phyloP scores from a whole-genome alignment of 2,797 vertebrate genomes.

The Rhabdophis nuchalis region DNA sequence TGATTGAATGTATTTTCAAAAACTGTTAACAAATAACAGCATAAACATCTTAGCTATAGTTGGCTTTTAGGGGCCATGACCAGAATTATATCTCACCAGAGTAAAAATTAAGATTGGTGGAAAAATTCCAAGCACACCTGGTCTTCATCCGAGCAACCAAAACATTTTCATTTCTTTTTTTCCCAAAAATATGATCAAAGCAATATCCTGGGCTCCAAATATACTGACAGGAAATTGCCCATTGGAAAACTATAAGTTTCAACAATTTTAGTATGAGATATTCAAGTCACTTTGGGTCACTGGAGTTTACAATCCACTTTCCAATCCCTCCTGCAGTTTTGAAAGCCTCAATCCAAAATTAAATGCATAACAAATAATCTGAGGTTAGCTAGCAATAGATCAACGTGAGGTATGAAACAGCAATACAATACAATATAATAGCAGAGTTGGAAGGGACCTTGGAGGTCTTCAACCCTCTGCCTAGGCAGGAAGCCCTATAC shows the following conservation, averaged over 20 bases:
- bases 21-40: not conserved
- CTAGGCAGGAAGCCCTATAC: too few species aligned
- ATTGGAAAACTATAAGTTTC: not conserved
- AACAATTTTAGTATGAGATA: not conserved
- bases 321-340: not conserved
- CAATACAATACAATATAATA: too few species aligned
- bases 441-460: too few species aligned
- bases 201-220: not conserved
- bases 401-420: not conserved
- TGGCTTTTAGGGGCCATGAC: not conserved
- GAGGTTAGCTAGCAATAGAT: not conserved
- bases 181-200: not conserved
- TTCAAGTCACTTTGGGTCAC: not conserved
- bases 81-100: not conserved
- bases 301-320: not conserved
- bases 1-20: not conserved
- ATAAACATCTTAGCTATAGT: not conserved
- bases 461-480: too few species aligned
- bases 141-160: not conserved
- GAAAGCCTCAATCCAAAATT: not conserved
- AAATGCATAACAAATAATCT: not conserved
- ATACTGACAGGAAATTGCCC: not conserved
- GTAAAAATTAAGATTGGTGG: not conserved
- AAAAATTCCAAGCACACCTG: not conserved
- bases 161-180: not conserved